A percentile compares a stretch with the other conserved stretches of the same genome.
Conservation (phyloP, 2,113 vertebrate genomes). For the Clarias gariepinus region DNA sequence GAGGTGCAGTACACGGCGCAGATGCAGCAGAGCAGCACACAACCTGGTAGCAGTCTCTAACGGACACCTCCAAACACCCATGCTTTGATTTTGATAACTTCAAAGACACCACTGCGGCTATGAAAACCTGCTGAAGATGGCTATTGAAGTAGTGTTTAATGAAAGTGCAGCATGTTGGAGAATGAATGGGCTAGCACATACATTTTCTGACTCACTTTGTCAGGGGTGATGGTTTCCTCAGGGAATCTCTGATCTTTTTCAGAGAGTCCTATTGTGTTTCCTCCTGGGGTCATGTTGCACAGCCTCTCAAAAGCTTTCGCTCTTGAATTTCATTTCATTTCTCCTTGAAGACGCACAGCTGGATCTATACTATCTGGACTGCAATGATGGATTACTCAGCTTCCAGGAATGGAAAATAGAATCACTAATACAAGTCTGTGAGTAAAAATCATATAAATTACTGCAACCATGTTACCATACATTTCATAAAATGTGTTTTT, state of each 20-base stretch:
- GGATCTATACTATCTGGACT: neutral
- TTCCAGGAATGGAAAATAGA: conserved; percentile 1
- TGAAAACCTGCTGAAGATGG: conserved; percentile 23
- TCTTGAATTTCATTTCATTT: conserved; percentile 19
- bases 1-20: conserved; percentile 21
- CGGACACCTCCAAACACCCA: conserved; percentile 26
- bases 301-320: conserved; percentile 8
- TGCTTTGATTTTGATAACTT: conserved; percentile 22
- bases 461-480: neutral
- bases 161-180: conserved; percentile 28
- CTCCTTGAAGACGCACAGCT: conserved; percentile 27
- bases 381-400: neutral
- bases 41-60: conserved; percentile 43
- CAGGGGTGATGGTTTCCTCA: conserved; percentile 14
- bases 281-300: conserved; percentile 26
- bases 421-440: conserved; percentile 20
- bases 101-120: conserved; percentile 20
- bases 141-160: conserved; percentile 23
- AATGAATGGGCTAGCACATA: neutral
- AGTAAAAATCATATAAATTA: conserved; percentile 22
- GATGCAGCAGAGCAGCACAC: conserved; percentile 41
- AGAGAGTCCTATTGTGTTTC: conserved; percentile 9
- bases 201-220: neutral
- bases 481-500: conserved; percentile 7
- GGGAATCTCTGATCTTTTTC: conserved; percentile 9